Evolutionary conservation across 2,113 vertebrate species (phyloP), one percentile per base, ranked within the genome.

Genomic region (Lampris megalopsis): DNA sequence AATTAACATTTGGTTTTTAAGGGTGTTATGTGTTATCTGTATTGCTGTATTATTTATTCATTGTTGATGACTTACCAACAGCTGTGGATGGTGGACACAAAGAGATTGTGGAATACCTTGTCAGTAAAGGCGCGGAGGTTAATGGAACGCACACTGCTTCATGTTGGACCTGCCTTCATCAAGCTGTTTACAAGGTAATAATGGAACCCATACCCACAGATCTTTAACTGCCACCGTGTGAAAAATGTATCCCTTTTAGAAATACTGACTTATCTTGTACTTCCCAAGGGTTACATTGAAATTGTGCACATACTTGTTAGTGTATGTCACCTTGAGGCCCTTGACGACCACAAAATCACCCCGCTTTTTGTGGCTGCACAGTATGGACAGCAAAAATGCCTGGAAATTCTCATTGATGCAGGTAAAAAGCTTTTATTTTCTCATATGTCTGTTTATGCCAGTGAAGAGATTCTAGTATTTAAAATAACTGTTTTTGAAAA

Each of bases 141-240:
- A 92, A 96, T 80, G 88, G 96, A 57, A 84, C 90, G 43, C 96
- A 97, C 90, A 97, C 95, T 0, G 92, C 94, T 59, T 97, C 96
- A 61, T 95, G 95, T 66, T 99, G 97, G 98, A 98, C 96, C 79
- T 93, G 97, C 78, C 94, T 99, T 49, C 98, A 99, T 73, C 96
- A 97, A 82, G 97, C 97, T 85, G 94, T 94, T 79, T 96, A 92
- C 61, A 91, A 88, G 91, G 94, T 92, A 52, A 35, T 0, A 8
- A 5, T 0, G 42, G 5, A 36, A 24, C 3, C 4, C 10, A 66
- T 9, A 63, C 0, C 50, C 10, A 47, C 41, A 40, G 40, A 59
- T 9, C 38, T n/a, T 24, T 35, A n/a, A 0, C 24, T 47, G 49
- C 42, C 63, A 4, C 60, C 3, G 38, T 43, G 13, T 50, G 9